These are phyloP conservation scores for Geophilus truncorum DNA, from an alignment of 2,888 invertebrate genomes.

Conservation along the genomic window DNA sequence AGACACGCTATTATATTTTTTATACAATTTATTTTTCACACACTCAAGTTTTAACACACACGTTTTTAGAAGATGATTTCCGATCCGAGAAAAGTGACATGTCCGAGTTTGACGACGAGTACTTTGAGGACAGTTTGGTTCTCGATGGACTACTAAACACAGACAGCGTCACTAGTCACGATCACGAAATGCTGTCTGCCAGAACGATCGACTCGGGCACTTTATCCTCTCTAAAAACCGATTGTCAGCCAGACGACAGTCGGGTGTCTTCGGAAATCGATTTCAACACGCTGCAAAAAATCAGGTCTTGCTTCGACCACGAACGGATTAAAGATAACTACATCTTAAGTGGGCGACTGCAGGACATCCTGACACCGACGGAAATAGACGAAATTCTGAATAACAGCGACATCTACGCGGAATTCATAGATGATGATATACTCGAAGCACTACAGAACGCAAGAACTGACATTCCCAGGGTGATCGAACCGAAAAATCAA, in stretches of 20 bases:
- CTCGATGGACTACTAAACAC: background rate
- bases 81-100: background rate
- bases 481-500: background rate
- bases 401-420: conserved; percentile 44
- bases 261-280: conserved; percentile 39
- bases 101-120: background rate
- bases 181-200: background rate
- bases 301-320: conserved; percentile 41
- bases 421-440: conserved; percentile 43
- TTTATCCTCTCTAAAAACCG: background rate
- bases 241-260: background rate
- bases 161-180: background rate
- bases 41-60: background rate
- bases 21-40: no score
- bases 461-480: background rate
- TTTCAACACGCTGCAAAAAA: conserved; percentile 39
- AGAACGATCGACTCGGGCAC: background rate
- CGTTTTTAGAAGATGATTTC: background rate
- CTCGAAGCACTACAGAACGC: conserved; percentile 41
- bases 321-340: conserved; percentile 45
- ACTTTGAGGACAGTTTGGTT: conserved; percentile 25
- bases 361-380: conserved; percentile 43
- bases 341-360: conserved; percentile 44
- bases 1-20: no score
- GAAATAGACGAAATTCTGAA: conserved; percentile 46